Evolutionary conservation across 2,113 vertebrate species (phyloP).

Genomic region (Cyanoderma ruficeps): DNA sequence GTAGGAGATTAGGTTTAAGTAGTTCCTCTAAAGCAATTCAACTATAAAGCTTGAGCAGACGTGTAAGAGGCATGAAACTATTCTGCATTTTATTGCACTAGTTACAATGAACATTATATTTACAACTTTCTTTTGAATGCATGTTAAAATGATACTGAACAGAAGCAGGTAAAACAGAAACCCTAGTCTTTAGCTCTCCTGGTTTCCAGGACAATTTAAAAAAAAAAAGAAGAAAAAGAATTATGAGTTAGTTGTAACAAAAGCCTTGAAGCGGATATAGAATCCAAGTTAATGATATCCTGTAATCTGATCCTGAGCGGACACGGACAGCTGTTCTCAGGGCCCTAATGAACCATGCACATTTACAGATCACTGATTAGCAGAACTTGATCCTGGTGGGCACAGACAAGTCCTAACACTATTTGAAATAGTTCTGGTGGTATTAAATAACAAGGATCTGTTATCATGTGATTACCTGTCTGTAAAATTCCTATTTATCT

Average conservation of each 20-base stretch:
- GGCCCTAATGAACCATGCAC: slow-evolving; percentile 49
- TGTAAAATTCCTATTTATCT: slow-evolving; percentile 75
- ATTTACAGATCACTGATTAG: slow-evolving; percentile 63
- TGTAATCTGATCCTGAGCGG: slow-evolving; percentile 62
- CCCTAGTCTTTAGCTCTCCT: background rate
- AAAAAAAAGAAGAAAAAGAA: background rate
- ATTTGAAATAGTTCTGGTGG: slow-evolving; percentile 54
- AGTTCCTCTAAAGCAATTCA: slow-evolving; percentile 14
- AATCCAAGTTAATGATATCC: slow-evolving; percentile 67
- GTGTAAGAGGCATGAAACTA: background rate
- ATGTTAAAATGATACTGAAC: slow-evolving; percentile 53
- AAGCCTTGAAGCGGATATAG: slow-evolving; percentile 51
- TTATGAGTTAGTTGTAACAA: slow-evolving; percentile 48
- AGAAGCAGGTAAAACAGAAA: slow-evolving; percentile 61
- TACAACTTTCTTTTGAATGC: slow-evolving; percentile 38
- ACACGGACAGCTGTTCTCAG: slow-evolving; percentile 58
- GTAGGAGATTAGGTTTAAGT: slow-evolving; percentile 43
- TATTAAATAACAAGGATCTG: slow-evolving; percentile 70
- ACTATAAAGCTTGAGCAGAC: slow-evolving; percentile 12
- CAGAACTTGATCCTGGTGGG: slow-evolving; percentile 50
- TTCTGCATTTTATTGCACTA: slow-evolving; percentile 28
- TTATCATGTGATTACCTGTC: slow-evolving; percentile 73
- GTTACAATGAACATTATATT: slow-evolving; percentile 32
- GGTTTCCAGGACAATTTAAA: background rate
- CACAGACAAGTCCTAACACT: slow-evolving; percentile 66